Evolutionary conservation across 2,888 invertebrate species (phyloP).

Genomic region (Iphiclides podalirius): DNA sequence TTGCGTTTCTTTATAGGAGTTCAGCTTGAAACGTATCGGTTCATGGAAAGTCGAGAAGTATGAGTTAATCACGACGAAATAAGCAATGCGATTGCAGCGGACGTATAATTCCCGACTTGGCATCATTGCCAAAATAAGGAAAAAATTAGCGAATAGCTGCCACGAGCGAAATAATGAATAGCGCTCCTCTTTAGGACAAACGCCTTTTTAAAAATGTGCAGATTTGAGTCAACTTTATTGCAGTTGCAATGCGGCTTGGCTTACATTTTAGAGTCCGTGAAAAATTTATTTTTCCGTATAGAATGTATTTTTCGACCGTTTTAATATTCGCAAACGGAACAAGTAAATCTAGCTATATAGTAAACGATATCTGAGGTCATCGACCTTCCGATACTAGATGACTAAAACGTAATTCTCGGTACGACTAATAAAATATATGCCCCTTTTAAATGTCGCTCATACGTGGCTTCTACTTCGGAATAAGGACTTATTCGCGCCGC

Average conservation of each 20-base stretch:
- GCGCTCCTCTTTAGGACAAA: conserved; percentile 1
- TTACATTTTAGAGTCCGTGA: background rate
- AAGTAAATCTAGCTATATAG: no score
- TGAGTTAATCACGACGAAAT: conserved; percentile 13
- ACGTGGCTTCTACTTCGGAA: conserved; percentile 57
- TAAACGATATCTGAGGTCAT: no score
- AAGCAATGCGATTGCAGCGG: background rate
- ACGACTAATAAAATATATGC: conserved; percentile 20
- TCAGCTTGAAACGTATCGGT: background rate
- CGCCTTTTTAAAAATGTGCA: background rate
- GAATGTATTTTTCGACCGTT: no score
- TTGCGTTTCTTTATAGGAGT: background rate
- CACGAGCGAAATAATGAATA: conserved; percentile 6
- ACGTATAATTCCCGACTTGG: conserved; percentile 16
- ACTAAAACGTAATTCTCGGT: conserved; percentile 17
- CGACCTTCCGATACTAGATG: conserved; percentile 15
- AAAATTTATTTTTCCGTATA: background rate
- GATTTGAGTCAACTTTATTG: background rate
- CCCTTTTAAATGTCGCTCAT: conserved; percentile 31
- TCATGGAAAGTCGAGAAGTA: conserved; percentile 10
- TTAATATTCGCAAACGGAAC: no score
- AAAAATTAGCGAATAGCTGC: conserved; percentile 17
- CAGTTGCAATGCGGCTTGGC: background rate
- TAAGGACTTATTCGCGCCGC: conserved; percentile 41
- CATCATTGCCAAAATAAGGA: conserved; percentile 13